A percentile compares a stretch with the other conserved stretches of the same genome.
phyloP scores from a whole-genome alignment of 1,140 invertebrate species.

The Zophobas morio region DNA sequence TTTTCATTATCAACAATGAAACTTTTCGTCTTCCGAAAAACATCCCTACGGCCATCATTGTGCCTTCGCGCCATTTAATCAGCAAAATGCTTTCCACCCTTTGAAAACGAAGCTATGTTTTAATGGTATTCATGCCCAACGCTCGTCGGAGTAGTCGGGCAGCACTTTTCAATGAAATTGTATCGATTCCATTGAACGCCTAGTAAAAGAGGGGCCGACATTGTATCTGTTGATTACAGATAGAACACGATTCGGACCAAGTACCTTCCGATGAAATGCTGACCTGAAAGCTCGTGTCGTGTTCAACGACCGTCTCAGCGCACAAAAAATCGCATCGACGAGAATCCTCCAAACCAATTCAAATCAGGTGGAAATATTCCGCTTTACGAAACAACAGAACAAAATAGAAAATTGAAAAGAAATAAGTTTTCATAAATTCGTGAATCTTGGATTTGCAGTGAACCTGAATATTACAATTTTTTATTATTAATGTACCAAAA shows the following conservation, averaged over 20 bases:
- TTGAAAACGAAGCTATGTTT: slow-evolving; percentile 44
- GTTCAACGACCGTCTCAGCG: slow-evolving; percentile 30
- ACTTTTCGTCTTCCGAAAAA: slow-evolving; percentile 17
- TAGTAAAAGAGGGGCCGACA: slow-evolving; percentile 52
- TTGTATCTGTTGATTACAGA: slow-evolving; percentile 61
- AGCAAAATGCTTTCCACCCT: slow-evolving; percentile 47
- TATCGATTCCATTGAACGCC: slow-evolving; percentile 51
- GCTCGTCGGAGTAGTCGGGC: slow-evolving; percentile 42
- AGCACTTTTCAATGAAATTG: slow-evolving; percentile 46
- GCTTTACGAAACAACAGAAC: too few relatives aligned
- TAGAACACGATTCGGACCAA: slow-evolving; percentile 60
- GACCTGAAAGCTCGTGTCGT: slow-evolving; percentile 50
- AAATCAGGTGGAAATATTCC: too few relatives aligned
- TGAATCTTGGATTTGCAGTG: too few relatives aligned
- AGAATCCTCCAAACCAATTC: slow-evolving; percentile 5
- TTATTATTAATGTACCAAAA: too few relatives aligned
- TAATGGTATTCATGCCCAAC: slow-evolving; percentile 45
- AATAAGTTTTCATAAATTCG: too few relatives aligned
- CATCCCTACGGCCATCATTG: slow-evolving; percentile 25
- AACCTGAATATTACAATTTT: too few relatives aligned
- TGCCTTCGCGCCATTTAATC: slow-evolving; percentile 45
- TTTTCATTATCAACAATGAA: slow-evolving; percentile 10
- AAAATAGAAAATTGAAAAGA: too few relatives aligned
- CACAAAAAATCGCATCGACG: slow-evolving; percentile 1
- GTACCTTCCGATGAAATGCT: slow-evolving; percentile 57